These are phyloP conservation scores for Brachionus rubens DNA, from an alignment of 1,140 invertebrate genomes.

Conservation along the genomic window DNA sequence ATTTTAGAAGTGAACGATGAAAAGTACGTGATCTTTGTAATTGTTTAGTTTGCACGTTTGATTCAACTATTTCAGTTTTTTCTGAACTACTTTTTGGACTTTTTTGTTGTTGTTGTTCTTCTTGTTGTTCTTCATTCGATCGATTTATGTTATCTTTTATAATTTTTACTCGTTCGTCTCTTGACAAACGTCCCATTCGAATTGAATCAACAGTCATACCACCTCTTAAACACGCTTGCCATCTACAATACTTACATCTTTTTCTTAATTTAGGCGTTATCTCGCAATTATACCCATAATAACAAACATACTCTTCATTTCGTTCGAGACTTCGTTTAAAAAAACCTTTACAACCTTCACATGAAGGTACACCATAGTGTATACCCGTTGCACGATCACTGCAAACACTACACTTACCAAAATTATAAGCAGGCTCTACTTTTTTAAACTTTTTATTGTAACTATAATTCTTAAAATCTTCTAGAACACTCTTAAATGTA, in stretches of 20 bases:
- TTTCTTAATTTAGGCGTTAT: constrained; percentile 59
- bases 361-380: constrained; percentile 60
- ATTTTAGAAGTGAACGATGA: background rate
- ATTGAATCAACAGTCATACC: constrained; percentile 23
- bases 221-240: constrained; percentile 57
- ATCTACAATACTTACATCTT: constrained; percentile 60
- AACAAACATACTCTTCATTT: constrained; percentile 59
- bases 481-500: background rate
- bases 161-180: constrained; percentile 4
- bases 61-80: too few species aligned
- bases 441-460: constrained; percentile 15
- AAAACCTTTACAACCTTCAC: constrained; percentile 60
- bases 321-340: constrained; percentile 60
- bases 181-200: constrained; percentile 23
- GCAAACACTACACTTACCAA: constrained; percentile 56
- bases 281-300: constrained; percentile 57
- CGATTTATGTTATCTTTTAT: background rate
- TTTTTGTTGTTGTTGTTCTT: too few species aligned
- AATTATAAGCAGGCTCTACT: background rate
- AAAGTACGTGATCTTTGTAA: background rate
- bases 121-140: too few species aligned
- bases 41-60: too few species aligned
- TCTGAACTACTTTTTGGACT: too few species aligned
- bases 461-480: constrained; percentile 4
- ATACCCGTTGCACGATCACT: constrained; percentile 60